A percentile compares a stretch with the other conserved stretches of the same genome.
phyloP scores from a whole-genome alignment of 2,113 vertebrate genomes.

The Nothobranchius furzeri region DNA sequence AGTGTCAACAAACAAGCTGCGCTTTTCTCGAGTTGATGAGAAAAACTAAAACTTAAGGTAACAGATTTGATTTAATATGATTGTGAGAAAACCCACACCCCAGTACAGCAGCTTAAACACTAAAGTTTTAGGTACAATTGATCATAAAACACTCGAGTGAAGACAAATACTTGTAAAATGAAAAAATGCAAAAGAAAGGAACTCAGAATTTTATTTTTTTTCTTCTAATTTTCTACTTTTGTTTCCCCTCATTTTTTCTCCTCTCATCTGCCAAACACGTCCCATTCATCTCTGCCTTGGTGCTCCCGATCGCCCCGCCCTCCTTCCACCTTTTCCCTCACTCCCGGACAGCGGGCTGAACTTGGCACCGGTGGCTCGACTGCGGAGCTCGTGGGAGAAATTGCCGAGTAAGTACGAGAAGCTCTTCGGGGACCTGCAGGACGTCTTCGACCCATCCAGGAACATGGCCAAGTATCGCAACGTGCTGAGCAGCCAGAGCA shows the following conservation, averaged over 20 bases:
- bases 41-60: too few species aligned
- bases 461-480: slow-evolving; percentile 99
- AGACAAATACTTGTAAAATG: not conserved
- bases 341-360: slow-evolving; percentile 87
- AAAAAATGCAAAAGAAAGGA: not conserved
- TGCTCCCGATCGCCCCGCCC: not conserved
- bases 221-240: not conserved
- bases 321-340: slow-evolving; percentile 1
- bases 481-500: slow-evolving; percentile 94
- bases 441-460: slow-evolving; percentile 95
- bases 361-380: slow-evolving; percentile 89
- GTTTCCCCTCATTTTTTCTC: not conserved
- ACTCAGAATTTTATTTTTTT: not conserved
- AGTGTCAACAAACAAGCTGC: too few species aligned
- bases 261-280: not conserved
- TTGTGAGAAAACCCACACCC: too few species aligned
- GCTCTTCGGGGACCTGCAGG: slow-evolving; percentile 93
- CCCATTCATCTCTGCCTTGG: slow-evolving; percentile 35
- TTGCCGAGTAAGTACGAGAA: slow-evolving; percentile 97
- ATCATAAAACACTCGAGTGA: too few species aligned
- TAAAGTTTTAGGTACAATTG: too few species aligned
- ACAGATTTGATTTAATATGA: too few species aligned
- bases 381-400: slow-evolving; percentile 94
- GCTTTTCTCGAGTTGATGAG: too few species aligned
- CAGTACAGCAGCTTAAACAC: too few species aligned